Base-by-base conservation (phyloP, 1,140 invertebrate species). In the Drosophila bipectinata region DNA sequence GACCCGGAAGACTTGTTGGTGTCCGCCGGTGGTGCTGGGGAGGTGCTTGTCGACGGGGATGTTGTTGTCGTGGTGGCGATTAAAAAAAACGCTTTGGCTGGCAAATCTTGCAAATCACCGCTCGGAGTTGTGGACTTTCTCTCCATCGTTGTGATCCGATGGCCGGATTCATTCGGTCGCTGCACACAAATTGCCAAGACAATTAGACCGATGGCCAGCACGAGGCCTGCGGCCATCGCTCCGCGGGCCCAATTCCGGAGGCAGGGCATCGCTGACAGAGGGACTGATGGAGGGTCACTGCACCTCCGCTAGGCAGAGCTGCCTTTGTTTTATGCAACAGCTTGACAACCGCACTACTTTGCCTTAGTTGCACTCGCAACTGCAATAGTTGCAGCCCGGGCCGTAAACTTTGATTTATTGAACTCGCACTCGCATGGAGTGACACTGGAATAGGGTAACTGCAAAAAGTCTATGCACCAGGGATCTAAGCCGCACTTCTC, bases 371-470 rank as follows among this genome's bases (percentile, higher is more conserved):
- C 41, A 44, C 14, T 44, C 7, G 44, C 8, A 47, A 10, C 18
- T 18, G 18, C 44, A 3, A 6, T 18, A 18, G 59, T 75, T 45
- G 67, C 60, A 61, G 60, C 34, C 68, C 48, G 39, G 59, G 53
- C 75, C 47, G 53, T 84, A 75, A 79, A 72, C 72, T 79, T 75
- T 83, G 79, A 83, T 83, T 84, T 83, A 83, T 83, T 72, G 57
- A 83, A 72, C 71, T 59, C 37, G 56, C 61, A 63, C 68, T 37
- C 1, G 54, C 26, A 1, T 21, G 39, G 26, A 62, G 34, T 55
- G 34, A 56, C 44, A 74, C 63, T 49, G 60, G 5, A 28, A n/a
- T 21, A 34, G 41, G 57, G 63, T 57, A 44, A 32, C 32, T 8
- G 49, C 62, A n/a, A 48, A 72, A 61, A 57, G 32, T 58, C 18